phyloP scores from a whole-genome alignment of 1,140 invertebrate species.

The Rhynchophorus ferrugineus region DNA sequence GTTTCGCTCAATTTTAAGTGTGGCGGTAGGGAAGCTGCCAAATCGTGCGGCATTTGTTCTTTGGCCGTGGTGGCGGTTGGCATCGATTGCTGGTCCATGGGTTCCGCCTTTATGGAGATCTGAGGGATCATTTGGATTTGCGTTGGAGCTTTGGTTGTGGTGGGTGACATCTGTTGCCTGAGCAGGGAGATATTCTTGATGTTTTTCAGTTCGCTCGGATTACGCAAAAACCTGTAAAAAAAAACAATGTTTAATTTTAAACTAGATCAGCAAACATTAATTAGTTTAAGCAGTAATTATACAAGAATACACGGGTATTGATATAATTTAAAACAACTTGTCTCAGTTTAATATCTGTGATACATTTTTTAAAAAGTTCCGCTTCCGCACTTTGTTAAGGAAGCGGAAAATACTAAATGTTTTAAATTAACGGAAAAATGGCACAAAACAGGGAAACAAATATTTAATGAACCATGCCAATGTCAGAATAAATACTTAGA shows the following conservation, averaged over 20 bases:
- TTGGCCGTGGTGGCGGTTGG: conserved; percentile 6
- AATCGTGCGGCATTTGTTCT: conserved; percentile 3
- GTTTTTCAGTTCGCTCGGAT: conserved; percentile 83
- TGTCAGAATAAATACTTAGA: no score
- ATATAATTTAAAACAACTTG: no score
- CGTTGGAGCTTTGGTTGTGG: conserved; percentile 36
- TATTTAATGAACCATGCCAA: no score
- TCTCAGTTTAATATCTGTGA: no score
- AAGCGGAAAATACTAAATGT: no score
- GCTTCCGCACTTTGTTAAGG: no score
- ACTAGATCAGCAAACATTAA: no score
- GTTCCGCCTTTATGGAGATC: conserved; percentile 36
- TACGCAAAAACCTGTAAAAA: conserved; percentile 69
- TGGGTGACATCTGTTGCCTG: conserved; percentile 75
- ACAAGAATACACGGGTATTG: no score
- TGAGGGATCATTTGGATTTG: conserved; percentile 21
- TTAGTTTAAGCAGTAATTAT: conserved; percentile 3
- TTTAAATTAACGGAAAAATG: no score
- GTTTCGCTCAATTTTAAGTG: conserved; percentile 17
- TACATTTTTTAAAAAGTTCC: no score
- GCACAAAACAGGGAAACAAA: no score
- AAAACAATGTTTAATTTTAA: conserved; percentile 25
- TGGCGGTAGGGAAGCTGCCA: conserved; percentile 7
- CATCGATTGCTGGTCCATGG: conserved; percentile 22
- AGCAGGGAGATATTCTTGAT: conserved; percentile 87